phyloP scores from a whole-genome alignment of 2,113 vertebrate species.

The Taxidea taxus region DNA sequence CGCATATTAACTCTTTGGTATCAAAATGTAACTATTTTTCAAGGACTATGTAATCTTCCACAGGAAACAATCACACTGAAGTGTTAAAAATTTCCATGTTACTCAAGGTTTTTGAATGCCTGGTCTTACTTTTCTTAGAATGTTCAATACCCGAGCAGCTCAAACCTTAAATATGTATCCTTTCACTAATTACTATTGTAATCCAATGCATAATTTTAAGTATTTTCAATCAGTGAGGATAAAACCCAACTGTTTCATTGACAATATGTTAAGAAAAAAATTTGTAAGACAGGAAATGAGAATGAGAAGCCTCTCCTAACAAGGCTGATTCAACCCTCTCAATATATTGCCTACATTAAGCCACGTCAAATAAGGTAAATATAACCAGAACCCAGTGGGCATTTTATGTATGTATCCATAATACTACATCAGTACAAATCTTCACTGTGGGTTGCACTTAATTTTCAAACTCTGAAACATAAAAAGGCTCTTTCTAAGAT shows the following conservation, averaged over 20 bases:
- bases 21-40: slow-evolving; percentile 13
- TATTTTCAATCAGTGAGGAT: background rate
- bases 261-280: slow-evolving; percentile 1
- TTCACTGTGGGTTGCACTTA: background rate
- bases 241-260: background rate
- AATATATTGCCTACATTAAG: background rate
- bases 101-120: background rate
- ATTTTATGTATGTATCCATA: background rate
- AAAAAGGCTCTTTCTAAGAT: background rate
- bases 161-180: background rate
- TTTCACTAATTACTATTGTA: background rate
- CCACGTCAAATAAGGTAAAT: background rate
- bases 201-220: background rate
- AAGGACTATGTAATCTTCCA: background rate
- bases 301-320: background rate
- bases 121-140: background rate
- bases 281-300: slow-evolving; percentile 22
- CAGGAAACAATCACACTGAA: background rate
- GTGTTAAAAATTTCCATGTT: background rate
- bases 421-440: background rate
- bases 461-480: slow-evolving; percentile 7
- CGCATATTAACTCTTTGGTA: background rate
- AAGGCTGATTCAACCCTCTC: background rate
- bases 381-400: background rate
- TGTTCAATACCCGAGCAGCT: background rate